These are phyloP conservation scores for Ophthalmolycus amberensis DNA, from an alignment of 2,113 vertebrate genomes.

Conservation along the genomic window DNA sequence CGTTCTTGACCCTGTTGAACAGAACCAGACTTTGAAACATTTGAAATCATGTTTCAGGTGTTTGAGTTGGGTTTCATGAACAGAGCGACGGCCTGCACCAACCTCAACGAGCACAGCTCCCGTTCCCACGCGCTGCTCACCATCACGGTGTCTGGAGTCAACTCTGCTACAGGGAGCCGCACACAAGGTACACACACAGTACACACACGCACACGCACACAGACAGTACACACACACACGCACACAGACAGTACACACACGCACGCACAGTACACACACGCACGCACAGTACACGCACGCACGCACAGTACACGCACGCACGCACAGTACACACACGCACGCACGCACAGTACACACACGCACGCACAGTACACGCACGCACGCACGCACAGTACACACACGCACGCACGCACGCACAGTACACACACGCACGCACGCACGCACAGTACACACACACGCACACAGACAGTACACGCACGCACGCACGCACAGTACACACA, in stretches of 20 bases:
- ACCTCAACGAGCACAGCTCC: constrained; percentile 95
- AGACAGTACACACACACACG: neutral
- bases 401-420: too few species aligned
- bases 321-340: neutral
- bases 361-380: too few species aligned
- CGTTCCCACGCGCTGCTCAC: constrained; percentile 96
- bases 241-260: neutral
- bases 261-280: neutral
- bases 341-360: neutral
- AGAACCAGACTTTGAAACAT: too few species aligned
- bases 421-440: too few species aligned
- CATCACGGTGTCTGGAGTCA: constrained; percentile 87
- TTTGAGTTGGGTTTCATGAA: constrained; percentile 92
- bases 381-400: too few species aligned
- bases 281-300: neutral
- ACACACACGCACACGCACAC: constrained; percentile 5
- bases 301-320: neutral
- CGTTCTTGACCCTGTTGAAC: too few species aligned
- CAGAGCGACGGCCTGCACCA: constrained; percentile 92
- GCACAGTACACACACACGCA: too few species aligned
- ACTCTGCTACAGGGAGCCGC: constrained; percentile 88
- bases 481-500: too few species aligned
- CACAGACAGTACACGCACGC: too few species aligned
- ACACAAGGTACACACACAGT: constrained; percentile 87
- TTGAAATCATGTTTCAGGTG: constrained; percentile 81